These are phyloP conservation scores for Prionace glauca DNA, from an alignment of 2,797 vertebrate species.

Conservation along the genomic window DNA sequence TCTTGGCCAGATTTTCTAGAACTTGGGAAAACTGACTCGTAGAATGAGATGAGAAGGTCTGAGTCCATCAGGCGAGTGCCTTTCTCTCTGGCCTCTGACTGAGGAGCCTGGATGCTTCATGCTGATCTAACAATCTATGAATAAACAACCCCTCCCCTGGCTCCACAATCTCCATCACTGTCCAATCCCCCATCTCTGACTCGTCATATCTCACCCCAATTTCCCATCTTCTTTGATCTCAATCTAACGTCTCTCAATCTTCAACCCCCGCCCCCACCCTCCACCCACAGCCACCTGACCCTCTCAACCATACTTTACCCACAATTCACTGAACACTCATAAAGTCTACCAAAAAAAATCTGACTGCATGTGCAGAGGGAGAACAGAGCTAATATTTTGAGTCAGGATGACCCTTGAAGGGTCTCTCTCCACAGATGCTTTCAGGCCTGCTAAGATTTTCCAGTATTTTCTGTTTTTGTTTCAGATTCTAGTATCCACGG, in stretches of 20 bases:
- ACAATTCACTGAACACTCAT: background rate
- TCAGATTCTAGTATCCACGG: no score
- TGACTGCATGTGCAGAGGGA: no score
- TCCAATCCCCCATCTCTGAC: background rate
- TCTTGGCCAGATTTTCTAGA: background rate
- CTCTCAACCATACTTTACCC: background rate
- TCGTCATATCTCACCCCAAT: no score
- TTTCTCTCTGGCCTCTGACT: background rate
- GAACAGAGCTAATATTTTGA: no score
- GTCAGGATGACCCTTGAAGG: no score
- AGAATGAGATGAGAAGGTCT: background rate
- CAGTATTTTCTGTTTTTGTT: no score
- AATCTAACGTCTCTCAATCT: background rate
- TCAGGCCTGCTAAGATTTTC: no score
- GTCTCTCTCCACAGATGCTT: no score
- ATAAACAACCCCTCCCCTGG: no score
- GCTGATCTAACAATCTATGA: background rate
- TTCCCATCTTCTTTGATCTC: background rate
- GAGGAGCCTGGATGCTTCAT: background rate
- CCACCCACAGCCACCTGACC: background rate
- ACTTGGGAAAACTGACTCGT: background rate
- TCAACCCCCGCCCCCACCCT: background rate
- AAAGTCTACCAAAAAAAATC: background rate
- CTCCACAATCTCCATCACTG: background rate
- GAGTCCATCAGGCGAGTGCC: background rate